Base-by-base conservation (phyloP, 2,797 vertebrate species). In the Distichodus sexfasciatus region DNA sequence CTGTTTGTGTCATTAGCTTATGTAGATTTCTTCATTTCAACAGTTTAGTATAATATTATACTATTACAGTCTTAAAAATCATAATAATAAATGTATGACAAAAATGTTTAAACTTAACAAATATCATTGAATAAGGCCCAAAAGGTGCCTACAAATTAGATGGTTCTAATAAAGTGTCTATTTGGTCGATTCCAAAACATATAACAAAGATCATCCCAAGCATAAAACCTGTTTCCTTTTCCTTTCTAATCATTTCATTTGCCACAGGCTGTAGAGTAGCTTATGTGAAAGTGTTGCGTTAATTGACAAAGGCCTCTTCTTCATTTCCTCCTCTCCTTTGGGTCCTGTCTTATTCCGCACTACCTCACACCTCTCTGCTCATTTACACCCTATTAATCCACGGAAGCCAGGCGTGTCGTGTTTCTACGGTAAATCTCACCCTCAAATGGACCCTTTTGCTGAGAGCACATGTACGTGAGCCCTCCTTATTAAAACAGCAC, bases 401-500 rank as follows among this genome's bases (percentile, higher is more conserved):
- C 58, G 11, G 58, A 78, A 77, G 64, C 72, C 67, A 78, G 62
- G 38, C 62, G 53, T 71, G 63, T 77, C 48, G 38, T 83, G 81
- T 77, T 53, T 78, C 50, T 60, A 59, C 65, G 57, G 72, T 79
- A 79, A 76, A 85, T 81, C 50, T 66, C 26, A 14, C 28, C 55
- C 66, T 63, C 48, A 71, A 84, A 84, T 79, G 40, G n/a, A 76
- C 57, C 41, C 55, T 35, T 68, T 72, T 17, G 3, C 74, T 63
- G 43, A 73, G 61, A 71, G 57, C 76, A 83, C 19, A 36, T 69
- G 50, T 72, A 74, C 68, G 73, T 77, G 79, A 62, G 76, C 79
- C 71, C 74, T 82, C 54, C 66, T 62, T 78, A 74, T 76, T 77
- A 87, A 89, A 81, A 85, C 72, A 14, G 46, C n/a, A 6, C 59